phyloP scores from a whole-genome alignment of 1,140 invertebrate genomes.

The Bilobella aurantiaca region DNA sequence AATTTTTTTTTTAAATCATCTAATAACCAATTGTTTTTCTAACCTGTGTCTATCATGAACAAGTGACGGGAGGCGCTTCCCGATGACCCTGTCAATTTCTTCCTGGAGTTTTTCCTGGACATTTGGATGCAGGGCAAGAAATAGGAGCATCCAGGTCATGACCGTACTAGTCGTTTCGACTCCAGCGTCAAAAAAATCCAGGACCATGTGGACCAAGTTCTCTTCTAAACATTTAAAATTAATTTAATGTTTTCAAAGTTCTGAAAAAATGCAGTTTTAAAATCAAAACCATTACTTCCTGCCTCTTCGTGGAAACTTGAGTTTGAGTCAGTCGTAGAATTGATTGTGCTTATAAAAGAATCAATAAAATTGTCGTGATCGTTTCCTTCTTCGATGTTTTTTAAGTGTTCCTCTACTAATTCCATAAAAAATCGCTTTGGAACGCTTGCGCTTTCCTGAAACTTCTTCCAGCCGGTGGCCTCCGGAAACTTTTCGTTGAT shows the following conservation, averaged over 20 bases:
- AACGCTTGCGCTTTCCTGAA: background rate
- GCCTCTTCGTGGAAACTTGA: conserved; percentile 19
- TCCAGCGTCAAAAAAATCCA: conserved; percentile 38
- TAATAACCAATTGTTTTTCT: background rate
- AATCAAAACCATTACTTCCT: background rate
- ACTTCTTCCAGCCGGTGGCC: background rate
- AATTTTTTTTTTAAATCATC: background rate
- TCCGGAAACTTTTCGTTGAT: background rate
- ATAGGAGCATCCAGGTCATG: conserved; percentile 37
- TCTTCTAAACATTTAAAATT: background rate
- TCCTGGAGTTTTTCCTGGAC: conserved; percentile 41
- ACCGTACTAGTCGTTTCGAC: conserved; percentile 44
- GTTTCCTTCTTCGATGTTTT: conserved; percentile 5
- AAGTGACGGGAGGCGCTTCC: background rate
- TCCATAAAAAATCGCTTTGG: background rate
- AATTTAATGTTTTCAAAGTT: background rate
- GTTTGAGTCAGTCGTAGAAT: conserved; percentile 22
- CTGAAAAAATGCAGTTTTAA: background rate
- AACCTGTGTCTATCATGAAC: background rate
- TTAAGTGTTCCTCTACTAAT: background rate
- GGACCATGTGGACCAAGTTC: background rate
- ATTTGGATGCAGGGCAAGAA: conserved; percentile 41
- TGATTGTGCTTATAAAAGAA: conserved; percentile 16
- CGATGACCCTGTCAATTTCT: conserved; percentile 37
- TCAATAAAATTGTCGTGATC: conserved; percentile 19